phyloP scores from a whole-genome alignment of 2,888 invertebrate species.

The Apodemia duryi region DNA sequence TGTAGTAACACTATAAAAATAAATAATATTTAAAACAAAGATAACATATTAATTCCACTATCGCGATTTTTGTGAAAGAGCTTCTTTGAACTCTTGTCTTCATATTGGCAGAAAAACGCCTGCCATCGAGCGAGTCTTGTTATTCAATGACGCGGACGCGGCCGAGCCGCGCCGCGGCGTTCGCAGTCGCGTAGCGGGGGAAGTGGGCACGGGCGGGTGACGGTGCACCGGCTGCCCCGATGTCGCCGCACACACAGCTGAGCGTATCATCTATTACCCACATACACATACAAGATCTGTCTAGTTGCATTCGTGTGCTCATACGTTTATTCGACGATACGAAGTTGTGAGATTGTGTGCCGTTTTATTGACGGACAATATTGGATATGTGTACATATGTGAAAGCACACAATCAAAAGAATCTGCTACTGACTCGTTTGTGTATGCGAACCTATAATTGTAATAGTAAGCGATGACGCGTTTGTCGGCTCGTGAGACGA shows the following conservation, averaged over 20 bases:
- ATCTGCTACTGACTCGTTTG: constrained; percentile 64
- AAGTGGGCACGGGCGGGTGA: constrained; percentile 65
- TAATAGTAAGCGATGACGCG: constrained; percentile 75
- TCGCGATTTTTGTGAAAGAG: constrained; percentile 71
- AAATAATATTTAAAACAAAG: constrained; percentile 69
- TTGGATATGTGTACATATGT: constrained; percentile 53
- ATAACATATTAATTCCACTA: constrained; percentile 74
- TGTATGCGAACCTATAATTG: constrained; percentile 73
- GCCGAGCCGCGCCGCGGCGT: constrained; percentile 65
- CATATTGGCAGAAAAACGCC: constrained; percentile 76
- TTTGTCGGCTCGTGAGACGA: constrained; percentile 75
- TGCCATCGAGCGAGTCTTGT: constrained; percentile 78
- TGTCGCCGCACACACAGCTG: constrained; percentile 64
- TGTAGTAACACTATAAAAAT: constrained; percentile 74
- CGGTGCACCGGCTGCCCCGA: constrained; percentile 76
- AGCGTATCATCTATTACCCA: constrained; percentile 50
- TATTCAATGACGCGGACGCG: constrained; percentile 76
- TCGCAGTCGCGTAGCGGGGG: constrained; percentile 68
- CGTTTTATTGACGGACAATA: constrained; percentile 39
- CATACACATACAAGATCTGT: constrained; percentile 62
- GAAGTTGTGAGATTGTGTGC: constrained; percentile 48
- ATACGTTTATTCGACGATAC: constrained; percentile 55
- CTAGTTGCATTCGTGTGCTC: constrained; percentile 69
- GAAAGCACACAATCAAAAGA: constrained; percentile 59
- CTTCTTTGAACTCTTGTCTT: constrained; percentile 67